Conservation (phyloP, 1,140 invertebrate species). For the Meloidogyne hapla region DNA sequence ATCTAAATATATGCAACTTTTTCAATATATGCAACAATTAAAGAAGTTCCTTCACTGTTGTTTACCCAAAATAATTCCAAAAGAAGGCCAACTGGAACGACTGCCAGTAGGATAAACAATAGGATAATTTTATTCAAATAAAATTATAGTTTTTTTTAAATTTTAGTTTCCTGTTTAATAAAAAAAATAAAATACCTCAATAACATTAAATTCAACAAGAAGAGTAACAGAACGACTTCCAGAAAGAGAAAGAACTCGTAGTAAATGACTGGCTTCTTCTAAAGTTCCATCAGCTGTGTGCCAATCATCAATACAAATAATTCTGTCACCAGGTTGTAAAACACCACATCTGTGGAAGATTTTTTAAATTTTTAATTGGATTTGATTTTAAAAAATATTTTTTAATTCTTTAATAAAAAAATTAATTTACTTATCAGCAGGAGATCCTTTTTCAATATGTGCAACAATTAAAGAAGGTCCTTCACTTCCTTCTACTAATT, state of each 20-base stretch:
- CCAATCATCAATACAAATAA: conserved; percentile 77
- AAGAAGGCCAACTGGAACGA: conserved; percentile 49
- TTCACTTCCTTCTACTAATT: conserved; percentile 1
- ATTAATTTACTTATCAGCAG: conserved; percentile 73
- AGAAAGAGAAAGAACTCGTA: conserved; percentile 15
- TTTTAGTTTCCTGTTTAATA: too few relatives aligned
- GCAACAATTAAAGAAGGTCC: conserved; percentile 68
- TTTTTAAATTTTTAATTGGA: conserved; percentile 4
- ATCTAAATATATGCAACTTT: too few relatives aligned
- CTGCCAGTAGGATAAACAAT: too few relatives aligned
- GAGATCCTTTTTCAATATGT: conserved; percentile 72
- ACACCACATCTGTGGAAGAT: conserved; percentile 70
- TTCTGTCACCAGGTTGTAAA: conserved; percentile 78
- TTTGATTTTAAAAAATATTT: too few relatives aligned
- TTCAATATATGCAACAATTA: conserved; percentile 72
- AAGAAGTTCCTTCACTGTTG: conserved; percentile 50
- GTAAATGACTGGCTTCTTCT: conserved; percentile 65
- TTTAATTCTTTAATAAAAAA: too few relatives aligned
- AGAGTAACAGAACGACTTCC: conserved; percentile 64
- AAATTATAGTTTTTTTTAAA: too few relatives aligned
- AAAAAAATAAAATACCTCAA: conserved; percentile 66
- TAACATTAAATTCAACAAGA: conserved; percentile 84
- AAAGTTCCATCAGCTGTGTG: conserved; percentile 66
- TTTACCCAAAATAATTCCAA: conserved; percentile 67
- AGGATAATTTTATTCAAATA: too few relatives aligned